Evolutionary conservation across 2,113 vertebrate genomes (phyloP).

Genomic region (Boleophthalmus pectinirostris): DNA sequence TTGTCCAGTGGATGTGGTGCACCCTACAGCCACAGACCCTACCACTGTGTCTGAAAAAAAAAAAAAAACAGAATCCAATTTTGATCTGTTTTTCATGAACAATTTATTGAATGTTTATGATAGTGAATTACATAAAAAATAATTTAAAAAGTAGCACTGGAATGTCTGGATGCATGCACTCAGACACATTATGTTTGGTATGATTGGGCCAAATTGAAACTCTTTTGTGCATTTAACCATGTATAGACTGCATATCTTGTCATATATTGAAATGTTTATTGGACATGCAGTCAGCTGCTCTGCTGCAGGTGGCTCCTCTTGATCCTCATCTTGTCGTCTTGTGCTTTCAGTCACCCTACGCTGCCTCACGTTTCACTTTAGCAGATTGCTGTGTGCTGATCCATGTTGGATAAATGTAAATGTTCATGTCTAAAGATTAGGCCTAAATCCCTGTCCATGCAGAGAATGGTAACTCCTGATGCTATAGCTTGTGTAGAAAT

Average conservation of each 20-base stretch:
- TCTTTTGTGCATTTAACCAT: background rate
- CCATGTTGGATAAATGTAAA: conserved; percentile 26
- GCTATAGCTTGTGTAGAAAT: conserved; percentile 53
- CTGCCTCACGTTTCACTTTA: conserved; percentile 44
- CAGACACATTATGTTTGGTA: background rate
- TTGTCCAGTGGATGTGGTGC: conserved; percentile 83
- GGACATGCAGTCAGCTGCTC: background rate
- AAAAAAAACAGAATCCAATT: conserved; percentile 9
- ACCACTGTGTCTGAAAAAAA: conserved; percentile 17
- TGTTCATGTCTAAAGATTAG: background rate
- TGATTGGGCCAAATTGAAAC: background rate
- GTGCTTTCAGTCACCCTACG: conserved; percentile 41
- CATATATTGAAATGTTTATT: background rate
- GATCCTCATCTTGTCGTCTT: conserved; percentile 10
- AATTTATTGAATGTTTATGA: background rate
- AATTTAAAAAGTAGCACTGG: background rate
- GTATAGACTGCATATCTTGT: background rate
- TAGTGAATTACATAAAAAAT: background rate
- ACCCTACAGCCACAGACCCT: conserved; percentile 56
- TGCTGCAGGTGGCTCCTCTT: conserved; percentile 47
- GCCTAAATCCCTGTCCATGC: conserved; percentile 40
- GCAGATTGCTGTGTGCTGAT: conserved; percentile 45
- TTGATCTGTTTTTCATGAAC: background rate
- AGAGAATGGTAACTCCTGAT: conserved; percentile 16
- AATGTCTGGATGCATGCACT: no score